These are phyloP conservation scores for Cathartes aura DNA, from an alignment of 2,113 vertebrate genomes.

Conservation along the genomic window DNA sequence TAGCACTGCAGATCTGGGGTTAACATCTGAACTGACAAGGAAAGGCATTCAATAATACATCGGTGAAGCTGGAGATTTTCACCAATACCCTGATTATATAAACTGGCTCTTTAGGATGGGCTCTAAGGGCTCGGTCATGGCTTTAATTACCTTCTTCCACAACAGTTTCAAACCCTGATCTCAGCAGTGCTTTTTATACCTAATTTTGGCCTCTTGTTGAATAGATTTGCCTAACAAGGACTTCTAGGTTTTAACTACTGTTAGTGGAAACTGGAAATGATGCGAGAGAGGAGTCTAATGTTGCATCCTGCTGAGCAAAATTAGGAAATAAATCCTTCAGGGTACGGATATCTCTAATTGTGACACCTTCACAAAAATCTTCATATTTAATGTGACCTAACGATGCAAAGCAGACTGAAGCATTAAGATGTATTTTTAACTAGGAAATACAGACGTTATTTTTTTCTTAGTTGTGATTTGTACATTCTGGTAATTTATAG, in stretches of 20 bases:
- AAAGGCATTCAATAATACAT: background rate
- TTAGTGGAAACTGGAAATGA: background rate
- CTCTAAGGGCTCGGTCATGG: background rate
- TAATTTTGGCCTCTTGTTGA: background rate
- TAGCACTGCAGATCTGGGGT: background rate
- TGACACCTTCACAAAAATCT: background rate
- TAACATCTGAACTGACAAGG: background rate
- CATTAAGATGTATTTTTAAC: background rate
- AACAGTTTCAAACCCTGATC: background rate
- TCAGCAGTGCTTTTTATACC: background rate
- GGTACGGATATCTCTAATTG: background rate
- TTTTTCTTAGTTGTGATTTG: background rate
- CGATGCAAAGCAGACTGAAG: background rate
- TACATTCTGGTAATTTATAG: background rate
- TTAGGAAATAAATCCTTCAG: background rate
- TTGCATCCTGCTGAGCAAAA: background rate
- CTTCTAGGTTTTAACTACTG: background rate
- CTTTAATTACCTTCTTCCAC: constrained; percentile 10
- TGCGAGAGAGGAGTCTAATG: background rate
- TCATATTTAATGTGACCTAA: background rate
- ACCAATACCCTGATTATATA: background rate
- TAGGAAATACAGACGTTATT: background rate
- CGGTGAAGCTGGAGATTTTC: background rate
- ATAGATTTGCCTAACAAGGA: background rate
- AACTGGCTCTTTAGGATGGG: background rate